phyloP scores from a whole-genome alignment of 53 echinoderm and acorn worm genomes.

The Patiria pectinifera region DNA sequence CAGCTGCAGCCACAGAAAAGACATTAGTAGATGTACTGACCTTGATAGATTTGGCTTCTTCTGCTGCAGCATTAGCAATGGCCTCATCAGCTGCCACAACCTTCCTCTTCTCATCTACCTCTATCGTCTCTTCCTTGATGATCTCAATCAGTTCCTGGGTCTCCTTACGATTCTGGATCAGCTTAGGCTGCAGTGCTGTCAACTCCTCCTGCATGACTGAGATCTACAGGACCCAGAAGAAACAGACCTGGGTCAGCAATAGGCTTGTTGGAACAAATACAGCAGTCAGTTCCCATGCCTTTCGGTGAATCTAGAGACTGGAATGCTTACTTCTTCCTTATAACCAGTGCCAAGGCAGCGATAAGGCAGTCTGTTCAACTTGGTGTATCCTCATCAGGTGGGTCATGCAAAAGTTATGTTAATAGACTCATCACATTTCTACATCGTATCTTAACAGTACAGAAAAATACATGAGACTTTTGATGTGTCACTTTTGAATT shows the following conservation, averaged over 20 bases:
- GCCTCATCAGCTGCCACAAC: conserved; percentile 90
- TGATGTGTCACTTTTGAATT: too few relatives aligned
- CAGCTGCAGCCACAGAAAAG: neutral
- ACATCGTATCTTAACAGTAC: too few relatives aligned
- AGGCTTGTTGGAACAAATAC: too few relatives aligned
- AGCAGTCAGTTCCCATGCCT: too few relatives aligned
- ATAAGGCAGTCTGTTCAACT: too few relatives aligned
- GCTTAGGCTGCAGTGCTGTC: conserved; percentile 89
- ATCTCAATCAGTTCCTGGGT: conserved; percentile 89
- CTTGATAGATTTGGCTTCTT: conserved; percentile 91
- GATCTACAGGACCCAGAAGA: conserved; percentile 57
- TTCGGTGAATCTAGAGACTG: too few relatives aligned
- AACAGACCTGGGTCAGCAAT: neutral
- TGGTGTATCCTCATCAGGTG: too few relatives aligned
- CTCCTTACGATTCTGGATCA: conserved; percentile 92
- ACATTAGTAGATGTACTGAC: conserved; percentile 23
- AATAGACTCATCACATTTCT: too few relatives aligned
- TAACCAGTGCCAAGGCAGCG: too few relatives aligned
- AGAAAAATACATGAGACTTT: too few relatives aligned
- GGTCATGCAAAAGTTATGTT: too few relatives aligned
- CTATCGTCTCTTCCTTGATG: conserved; percentile 83
- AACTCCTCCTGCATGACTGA: conserved; percentile 98
- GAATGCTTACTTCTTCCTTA: too few relatives aligned
- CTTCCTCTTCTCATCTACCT: conserved; percentile 92
- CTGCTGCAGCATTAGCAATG: conserved; percentile 88